Percentiles rank a stretch among this genome's conserved stretches.
Evolutionary conservation across 2,797 vertebrate genomes (phyloP).

Genomic region (Rhinichthys osculus): DNA sequence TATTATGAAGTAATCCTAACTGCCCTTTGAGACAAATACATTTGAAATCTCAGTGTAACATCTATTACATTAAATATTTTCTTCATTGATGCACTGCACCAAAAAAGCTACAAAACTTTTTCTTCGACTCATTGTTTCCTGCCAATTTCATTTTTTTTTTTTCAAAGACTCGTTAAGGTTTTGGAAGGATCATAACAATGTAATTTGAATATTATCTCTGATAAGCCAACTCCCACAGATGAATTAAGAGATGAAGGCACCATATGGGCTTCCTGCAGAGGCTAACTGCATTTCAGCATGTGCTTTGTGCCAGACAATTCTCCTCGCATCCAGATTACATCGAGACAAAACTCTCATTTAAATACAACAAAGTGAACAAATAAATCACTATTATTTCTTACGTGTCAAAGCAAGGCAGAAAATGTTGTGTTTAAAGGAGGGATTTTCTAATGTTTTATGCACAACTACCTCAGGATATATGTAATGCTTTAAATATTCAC

Average conservation of each 20-base stretch:
- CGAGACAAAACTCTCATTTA: slow-evolving; percentile 25
- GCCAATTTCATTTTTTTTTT: neutral
- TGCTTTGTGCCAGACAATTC: slow-evolving; percentile 11
- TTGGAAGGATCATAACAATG: neutral
- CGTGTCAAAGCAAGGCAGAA: slow-evolving; percentile 40
- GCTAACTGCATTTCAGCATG: slow-evolving; percentile 17
- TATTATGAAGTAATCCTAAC: neutral
- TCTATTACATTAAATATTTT: neutral
- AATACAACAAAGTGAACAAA: slow-evolving; percentile 33
- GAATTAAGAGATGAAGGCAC: slow-evolving; percentile 45
- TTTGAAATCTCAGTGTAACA: neutral
- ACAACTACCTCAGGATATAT: slow-evolving; percentile 23
- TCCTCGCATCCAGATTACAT: slow-evolving; percentile 38
- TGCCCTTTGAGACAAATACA: neutral
- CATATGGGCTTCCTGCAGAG: slow-evolving; percentile 42
- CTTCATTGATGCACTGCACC: neutral
- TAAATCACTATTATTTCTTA: slow-evolving; percentile 46
- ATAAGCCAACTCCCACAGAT: slow-evolving; percentile 27
- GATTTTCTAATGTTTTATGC: slow-evolving; percentile 21
- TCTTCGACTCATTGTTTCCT: neutral
- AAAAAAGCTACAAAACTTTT: neutral
- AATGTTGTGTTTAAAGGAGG: neutral
- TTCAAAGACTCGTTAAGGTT: slow-evolving; percentile 14
- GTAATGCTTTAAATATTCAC: slow-evolving; percentile 65
- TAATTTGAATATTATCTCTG: slow-evolving; percentile 32